Conservation (phyloP, 2,797 vertebrate genomes). For the Martes flavigula region DNA sequence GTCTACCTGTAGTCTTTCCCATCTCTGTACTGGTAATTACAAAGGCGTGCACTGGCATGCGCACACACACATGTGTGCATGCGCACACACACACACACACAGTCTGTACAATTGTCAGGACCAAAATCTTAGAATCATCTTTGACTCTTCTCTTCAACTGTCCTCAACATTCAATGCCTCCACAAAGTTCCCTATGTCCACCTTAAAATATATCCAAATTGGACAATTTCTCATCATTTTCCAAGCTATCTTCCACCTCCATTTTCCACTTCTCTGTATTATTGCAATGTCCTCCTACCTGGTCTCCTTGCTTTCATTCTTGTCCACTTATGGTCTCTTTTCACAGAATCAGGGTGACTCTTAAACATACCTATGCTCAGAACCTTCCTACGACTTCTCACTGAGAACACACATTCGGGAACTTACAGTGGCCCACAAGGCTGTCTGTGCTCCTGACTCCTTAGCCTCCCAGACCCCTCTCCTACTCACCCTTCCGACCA, state of each 20-base stretch:
- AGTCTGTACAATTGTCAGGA: background rate
- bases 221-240: background rate
- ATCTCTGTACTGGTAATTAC: background rate
- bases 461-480: background rate
- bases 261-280: background rate
- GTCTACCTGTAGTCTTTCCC: background rate
- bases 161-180: background rate
- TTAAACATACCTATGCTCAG: background rate
- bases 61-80: background rate
- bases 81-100: background rate
- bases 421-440: accelerated
- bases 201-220: background rate
- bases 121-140: background rate
- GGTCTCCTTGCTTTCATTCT: background rate
- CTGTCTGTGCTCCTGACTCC: background rate
- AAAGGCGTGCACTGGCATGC: accelerated
- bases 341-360: background rate
- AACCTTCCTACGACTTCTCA: background rate
- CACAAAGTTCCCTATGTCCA: background rate
- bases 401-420: background rate
- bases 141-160: background rate
- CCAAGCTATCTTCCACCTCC: background rate
- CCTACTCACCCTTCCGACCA: background rate
- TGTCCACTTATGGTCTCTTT: background rate
- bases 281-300: background rate